A percentile compares a stretch with the other conserved stretches of the same genome.
phyloP scores from a whole-genome alignment of 2,797 vertebrate genomes.

The Fratercula arctica region DNA sequence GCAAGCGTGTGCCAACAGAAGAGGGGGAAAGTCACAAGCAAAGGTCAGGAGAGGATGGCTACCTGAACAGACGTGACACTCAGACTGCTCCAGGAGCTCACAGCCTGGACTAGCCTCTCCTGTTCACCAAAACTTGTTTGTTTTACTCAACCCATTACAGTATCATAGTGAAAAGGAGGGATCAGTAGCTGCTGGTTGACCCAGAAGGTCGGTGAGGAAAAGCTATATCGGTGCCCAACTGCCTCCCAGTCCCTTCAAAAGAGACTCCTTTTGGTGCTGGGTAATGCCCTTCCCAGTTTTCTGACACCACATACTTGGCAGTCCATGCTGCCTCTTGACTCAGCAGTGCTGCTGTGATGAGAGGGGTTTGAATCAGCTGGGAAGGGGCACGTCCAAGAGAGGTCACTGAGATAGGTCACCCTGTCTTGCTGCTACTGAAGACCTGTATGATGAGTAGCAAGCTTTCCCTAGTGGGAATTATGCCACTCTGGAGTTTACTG shows the following conservation, averaged over 20 bases:
- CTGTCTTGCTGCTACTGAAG: background rate
- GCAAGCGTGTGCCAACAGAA: background rate
- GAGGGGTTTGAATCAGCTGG: background rate
- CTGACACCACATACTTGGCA: background rate
- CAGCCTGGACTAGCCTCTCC: accelerated
- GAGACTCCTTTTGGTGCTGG: background rate
- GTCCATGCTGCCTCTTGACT: background rate
- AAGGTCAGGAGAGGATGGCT: background rate
- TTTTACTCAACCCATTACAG: background rate
- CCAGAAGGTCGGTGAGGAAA: background rate
- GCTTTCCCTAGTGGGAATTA: background rate
- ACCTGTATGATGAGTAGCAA: background rate
- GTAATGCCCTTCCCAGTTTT: background rate
- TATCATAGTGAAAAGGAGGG: background rate
- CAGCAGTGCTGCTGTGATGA: background rate
- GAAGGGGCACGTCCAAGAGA: background rate
- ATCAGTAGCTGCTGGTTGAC: background rate
- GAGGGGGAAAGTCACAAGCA: background rate
- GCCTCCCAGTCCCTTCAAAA: background rate
- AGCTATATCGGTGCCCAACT: accelerated
- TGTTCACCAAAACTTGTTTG: background rate
- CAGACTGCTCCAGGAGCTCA: background rate
- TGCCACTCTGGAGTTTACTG: background rate
- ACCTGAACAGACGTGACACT: background rate
- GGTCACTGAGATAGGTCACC: background rate